These are phyloP conservation scores for Chelon labrosus DNA, from an alignment of 2,797 vertebrate species.

Conservation along the genomic window DNA sequence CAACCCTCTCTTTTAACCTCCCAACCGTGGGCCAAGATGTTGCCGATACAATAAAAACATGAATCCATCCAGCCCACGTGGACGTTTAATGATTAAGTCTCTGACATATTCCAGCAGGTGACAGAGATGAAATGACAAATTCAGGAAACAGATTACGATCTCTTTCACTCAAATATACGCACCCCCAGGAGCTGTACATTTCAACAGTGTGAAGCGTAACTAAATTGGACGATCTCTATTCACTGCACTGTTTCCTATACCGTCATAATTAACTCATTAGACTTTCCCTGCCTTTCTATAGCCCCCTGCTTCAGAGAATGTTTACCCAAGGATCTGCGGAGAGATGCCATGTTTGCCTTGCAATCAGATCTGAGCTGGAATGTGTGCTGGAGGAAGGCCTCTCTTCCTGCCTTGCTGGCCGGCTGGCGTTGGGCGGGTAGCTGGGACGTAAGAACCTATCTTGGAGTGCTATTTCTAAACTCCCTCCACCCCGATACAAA, in stretches of 20 bases:
- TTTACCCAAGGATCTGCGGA: conserved; percentile 76
- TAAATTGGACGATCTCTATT: conserved; percentile 51
- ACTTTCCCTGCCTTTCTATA: conserved; percentile 68
- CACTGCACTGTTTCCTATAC: conserved; percentile 48
- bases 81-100: conserved; percentile 43
- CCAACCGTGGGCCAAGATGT: conserved; percentile 80
- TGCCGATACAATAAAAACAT: conserved; percentile 71
- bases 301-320: conserved; percentile 62
- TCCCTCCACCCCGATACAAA: conserved; percentile 15
- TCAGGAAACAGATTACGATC: background rate
- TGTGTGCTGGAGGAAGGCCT: conserved; percentile 64
- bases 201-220: conserved; percentile 34
- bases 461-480: conserved; percentile 76
- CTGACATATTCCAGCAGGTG: conserved; percentile 45
- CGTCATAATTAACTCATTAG: conserved; percentile 75
- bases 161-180: background rate
- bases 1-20: conserved; percentile 74
- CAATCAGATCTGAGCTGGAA: conserved; percentile 83
- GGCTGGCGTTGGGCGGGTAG: conserved; percentile 52
- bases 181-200: background rate
- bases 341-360: conserved; percentile 82
- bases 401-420: conserved; percentile 60
- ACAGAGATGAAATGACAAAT: conserved; percentile 33
- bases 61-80: conserved; percentile 49
- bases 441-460: conserved; percentile 48